Evolutionary conservation across 2,113 vertebrate species (phyloP), one percentile per base, ranked within the genome.

Genomic region (Cyphomyrus plagiostoma): DNA sequence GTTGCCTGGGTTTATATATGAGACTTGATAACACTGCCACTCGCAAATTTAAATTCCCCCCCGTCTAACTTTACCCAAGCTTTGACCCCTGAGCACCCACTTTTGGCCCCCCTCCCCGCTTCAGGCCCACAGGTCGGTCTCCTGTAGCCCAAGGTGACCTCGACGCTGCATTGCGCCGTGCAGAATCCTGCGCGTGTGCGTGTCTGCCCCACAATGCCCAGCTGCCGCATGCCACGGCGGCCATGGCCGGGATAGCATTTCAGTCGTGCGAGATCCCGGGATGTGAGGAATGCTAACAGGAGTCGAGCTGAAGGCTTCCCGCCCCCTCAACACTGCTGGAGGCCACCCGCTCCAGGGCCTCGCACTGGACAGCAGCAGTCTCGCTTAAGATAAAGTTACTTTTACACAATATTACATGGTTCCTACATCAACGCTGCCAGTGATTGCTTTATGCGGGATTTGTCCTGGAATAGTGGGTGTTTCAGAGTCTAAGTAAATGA

Each of bases 141-240:
- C 62, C 62, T 0, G 3, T 30, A 13, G 10, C 9, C 62, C 91
- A 95, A 94, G 94, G 94, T 95, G 92, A 94, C 91, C 17, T 88
- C 85, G 7, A 91, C 90, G 92, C 93, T 92, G 92, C 88, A 58
- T 91, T 62, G 89, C 88, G 90, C 80, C 82, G 87, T 46, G 88
- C 88, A 90, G 90, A 90, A 91, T 91, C 66, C 52, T 21, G n/a
- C 90, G 82, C 50, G 35, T 48, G 50, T 6, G 80, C 2, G 6
- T 49, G 87, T 42, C 53, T 30, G 30, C 3, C 77, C 19, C 74
- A 90, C 87, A 88, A 88, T 58, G n/a, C n/a, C 70, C 87, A 85
- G 90, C 87, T 88, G 90, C 30, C n/a, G 46, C 39, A 58, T 90
- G 77, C 90, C 90, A 19, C 83, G 17, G 17, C 87, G 11, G 35